Evolutionary conservation across 1,140 invertebrate species (phyloP).

Genomic region (Procambarus virginalis): DNA sequence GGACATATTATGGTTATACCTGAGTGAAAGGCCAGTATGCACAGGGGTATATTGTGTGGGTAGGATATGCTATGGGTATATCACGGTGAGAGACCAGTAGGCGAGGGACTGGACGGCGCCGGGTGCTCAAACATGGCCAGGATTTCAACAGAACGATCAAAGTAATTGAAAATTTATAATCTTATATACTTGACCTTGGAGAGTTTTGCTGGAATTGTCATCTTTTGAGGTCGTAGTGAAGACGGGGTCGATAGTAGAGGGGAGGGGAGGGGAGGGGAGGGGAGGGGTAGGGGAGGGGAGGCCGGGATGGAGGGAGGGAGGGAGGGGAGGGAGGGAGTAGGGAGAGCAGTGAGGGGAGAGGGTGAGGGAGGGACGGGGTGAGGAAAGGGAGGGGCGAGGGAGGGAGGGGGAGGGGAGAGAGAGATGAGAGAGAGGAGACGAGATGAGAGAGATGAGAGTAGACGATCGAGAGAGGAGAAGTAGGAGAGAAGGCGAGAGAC

Average conservation of each 20-base stretch:
- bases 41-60: too few species aligned
- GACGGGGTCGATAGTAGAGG: background rate
- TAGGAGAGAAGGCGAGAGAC: too few species aligned
- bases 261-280: slow-evolving; percentile 21
- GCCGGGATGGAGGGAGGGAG: background rate
- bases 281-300: slow-evolving; percentile 24
- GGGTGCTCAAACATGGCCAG: background rate
- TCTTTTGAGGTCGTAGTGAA: background rate
- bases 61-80: too few species aligned
- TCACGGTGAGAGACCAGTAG: too few species aligned
- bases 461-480: too few species aligned
- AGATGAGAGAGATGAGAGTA: background rate
- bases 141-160: slow-evolving; percentile 60
- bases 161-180: slow-evolving; percentile 21
- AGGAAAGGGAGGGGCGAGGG: background rate
- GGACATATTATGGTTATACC: too few species aligned
- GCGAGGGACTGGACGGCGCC: too few species aligned
- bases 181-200: background rate
- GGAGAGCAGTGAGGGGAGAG: background rate
- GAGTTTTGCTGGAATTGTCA: background rate
- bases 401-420: too few species aligned
- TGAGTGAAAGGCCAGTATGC: too few species aligned
- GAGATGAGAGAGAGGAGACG: too few species aligned
- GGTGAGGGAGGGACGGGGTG: background rate
- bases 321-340: background rate